Conservation (phyloP, 2,888 invertebrate species). For the Bibio marci region DNA sequence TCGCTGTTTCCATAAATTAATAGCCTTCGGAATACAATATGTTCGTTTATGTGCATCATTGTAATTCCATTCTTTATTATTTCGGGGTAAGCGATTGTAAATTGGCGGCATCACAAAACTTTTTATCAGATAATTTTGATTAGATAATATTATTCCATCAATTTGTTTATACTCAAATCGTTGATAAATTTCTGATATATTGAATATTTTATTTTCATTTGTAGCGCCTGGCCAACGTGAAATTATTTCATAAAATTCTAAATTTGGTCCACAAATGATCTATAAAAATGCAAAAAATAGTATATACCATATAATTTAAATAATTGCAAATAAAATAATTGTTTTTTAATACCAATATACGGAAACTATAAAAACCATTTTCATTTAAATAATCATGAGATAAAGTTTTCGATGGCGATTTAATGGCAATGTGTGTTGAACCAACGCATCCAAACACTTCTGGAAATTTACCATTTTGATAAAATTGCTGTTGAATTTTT, state of each 20-base stretch:
- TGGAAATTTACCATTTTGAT: slow-evolving; percentile 11
- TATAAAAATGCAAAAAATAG: slow-evolving; percentile 5
- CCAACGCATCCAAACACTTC: slow-evolving; percentile 13
- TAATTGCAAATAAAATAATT: background rate
- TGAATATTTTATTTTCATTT: slow-evolving; percentile 13
- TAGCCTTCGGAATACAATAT: slow-evolving; percentile 9
- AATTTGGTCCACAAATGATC: slow-evolving; percentile 13
- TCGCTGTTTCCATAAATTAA: slow-evolving; percentile 12
- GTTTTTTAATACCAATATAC: slow-evolving; percentile 10
- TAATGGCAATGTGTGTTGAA: slow-evolving; percentile 12
- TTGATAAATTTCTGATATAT: slow-evolving; percentile 10
- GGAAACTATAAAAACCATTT: slow-evolving; percentile 13
- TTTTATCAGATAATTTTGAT: slow-evolving; percentile 9
- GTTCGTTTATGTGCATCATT: slow-evolving; percentile 12
- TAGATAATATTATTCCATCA: slow-evolving; percentile 12
- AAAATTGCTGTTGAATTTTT: slow-evolving; percentile 9
- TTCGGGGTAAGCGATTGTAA: slow-evolving; percentile 9
- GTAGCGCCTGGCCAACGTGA: slow-evolving; percentile 12
- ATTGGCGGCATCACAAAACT: slow-evolving; percentile 11
- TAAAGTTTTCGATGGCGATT: slow-evolving; percentile 10
- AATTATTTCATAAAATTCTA: slow-evolving; percentile 11
- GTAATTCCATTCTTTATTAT: slow-evolving; percentile 10
- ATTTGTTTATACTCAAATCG: slow-evolving; percentile 9
- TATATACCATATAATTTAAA: background rate
- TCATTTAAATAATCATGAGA: slow-evolving; percentile 12